phyloP scores from a whole-genome alignment of 2,113 vertebrate genomes.

The Nymphicus hollandicus region DNA sequence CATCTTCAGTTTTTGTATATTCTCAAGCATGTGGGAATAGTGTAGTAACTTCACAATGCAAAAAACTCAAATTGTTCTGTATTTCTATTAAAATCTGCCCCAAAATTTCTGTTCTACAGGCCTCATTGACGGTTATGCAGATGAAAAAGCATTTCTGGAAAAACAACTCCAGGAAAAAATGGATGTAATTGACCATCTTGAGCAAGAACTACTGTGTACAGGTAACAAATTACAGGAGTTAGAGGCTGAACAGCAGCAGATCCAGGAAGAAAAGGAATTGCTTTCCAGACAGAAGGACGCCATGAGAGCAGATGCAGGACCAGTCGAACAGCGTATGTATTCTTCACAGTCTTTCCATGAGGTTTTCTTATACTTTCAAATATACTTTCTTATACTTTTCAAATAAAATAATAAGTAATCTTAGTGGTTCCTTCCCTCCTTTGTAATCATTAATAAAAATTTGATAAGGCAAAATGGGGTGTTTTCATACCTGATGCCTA shows the following conservation, averaged over 20 bases:
- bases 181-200: slow-evolving; percentile 76
- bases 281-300: slow-evolving; percentile 88
- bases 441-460: not conserved
- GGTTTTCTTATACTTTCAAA: not conserved
- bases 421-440: not conserved
- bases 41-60: not conserved
- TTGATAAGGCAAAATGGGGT: not conserved
- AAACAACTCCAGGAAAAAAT: slow-evolving; percentile 83
- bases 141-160: slow-evolving; percentile 85
- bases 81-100: not conserved
- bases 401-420: not conserved
- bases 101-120: slow-evolving; percentile 69
- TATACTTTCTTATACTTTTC: not conserved
- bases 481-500: not conserved
- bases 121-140: slow-evolving; percentile 92
- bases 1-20: not conserved
- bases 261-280: slow-evolving; percentile 86
- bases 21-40: not conserved
- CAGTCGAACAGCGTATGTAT: slow-evolving; percentile 90
- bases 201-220: slow-evolving; percentile 81
- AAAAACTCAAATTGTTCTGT: not conserved
- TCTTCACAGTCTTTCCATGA: not conserved
- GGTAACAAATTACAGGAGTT: slow-evolving; percentile 87
- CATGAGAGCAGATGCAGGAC: slow-evolving; percentile 84
- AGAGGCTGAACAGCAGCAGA: slow-evolving; percentile 86